Conservation (phyloP, 2,797 vertebrate genomes). For the Paramormyrops hopkinsi region DNA sequence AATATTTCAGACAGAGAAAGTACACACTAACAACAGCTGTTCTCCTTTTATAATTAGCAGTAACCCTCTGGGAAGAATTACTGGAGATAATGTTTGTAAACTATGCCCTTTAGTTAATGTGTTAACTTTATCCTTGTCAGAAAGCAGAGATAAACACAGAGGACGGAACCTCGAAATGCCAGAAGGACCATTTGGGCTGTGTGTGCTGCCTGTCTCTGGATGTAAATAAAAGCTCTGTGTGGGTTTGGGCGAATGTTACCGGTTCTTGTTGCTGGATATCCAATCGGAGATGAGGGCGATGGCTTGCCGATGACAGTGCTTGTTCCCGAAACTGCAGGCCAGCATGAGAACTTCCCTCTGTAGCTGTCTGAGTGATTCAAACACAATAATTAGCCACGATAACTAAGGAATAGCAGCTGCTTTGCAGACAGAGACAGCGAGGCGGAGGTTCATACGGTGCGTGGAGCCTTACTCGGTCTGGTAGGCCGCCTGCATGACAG, state of each 20-base stretch:
- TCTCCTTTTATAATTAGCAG: slow-evolving; percentile 1
- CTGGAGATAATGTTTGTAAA: slow-evolving; percentile 3
- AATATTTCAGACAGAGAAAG: background rate
- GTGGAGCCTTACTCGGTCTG: slow-evolving; percentile 77
- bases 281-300: slow-evolving; percentile 89
- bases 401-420: background rate
- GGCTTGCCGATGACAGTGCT: slow-evolving; percentile 91
- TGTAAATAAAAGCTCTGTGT: background rate
- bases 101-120: background rate
- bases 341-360: slow-evolving; percentile 92
- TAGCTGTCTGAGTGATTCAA: slow-evolving; percentile 67
- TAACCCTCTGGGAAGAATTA: background rate
- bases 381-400: slow-evolving; percentile 23
- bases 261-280: slow-evolving; percentile 97
- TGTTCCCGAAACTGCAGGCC: slow-evolving; percentile 92
- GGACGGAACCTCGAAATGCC: background rate
- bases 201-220: background rate
- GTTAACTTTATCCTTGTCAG: background rate
- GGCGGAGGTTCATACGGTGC: slow-evolving; percentile 27
- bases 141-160: background rate
- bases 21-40: background rate
- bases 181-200: background rate
- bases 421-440: background rate
- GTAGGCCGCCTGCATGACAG: slow-evolving; percentile 78
- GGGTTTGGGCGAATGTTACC: slow-evolving; percentile 53